phyloP scores from a whole-genome alignment of 2,113 vertebrate species.

The Tinamus guttatus region DNA sequence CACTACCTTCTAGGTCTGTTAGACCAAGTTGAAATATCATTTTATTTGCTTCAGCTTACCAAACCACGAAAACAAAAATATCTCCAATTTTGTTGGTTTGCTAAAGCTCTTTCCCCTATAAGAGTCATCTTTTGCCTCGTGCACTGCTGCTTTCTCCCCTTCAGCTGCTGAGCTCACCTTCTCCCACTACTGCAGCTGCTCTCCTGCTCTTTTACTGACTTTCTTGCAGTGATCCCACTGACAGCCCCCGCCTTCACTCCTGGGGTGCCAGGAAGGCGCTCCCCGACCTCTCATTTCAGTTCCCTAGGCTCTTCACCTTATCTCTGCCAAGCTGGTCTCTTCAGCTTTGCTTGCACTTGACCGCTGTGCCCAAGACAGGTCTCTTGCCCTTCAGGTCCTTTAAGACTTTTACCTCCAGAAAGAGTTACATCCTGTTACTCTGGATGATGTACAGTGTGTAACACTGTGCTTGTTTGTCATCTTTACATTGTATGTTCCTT shows the following conservation, averaged over 20 bases:
- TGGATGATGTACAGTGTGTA: neutral
- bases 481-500: neutral
- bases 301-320: rapidly evolving
- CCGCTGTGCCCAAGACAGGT: slow-evolving; percentile 24
- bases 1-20: neutral
- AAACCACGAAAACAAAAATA: neutral
- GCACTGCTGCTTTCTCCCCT: neutral
- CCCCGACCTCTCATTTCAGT: neutral
- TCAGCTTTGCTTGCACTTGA: slow-evolving; percentile 25
- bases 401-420: neutral
- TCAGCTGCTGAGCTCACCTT: slow-evolving; percentile 5
- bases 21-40: neutral
- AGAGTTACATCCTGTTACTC: neutral
- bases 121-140: neutral
- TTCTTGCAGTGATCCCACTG: neutral
- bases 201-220: neutral
- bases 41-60: neutral
- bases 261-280: neutral
- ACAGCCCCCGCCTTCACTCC: neutral
- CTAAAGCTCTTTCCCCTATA: neutral
- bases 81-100: neutral
- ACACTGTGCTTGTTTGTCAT: neutral
- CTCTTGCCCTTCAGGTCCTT: neutral
- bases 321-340: neutral
- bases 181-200: rapidly evolving